phyloP scores from a whole-genome alignment of 2,797 vertebrate genomes.

The Trematomus bernacchii region DNA sequence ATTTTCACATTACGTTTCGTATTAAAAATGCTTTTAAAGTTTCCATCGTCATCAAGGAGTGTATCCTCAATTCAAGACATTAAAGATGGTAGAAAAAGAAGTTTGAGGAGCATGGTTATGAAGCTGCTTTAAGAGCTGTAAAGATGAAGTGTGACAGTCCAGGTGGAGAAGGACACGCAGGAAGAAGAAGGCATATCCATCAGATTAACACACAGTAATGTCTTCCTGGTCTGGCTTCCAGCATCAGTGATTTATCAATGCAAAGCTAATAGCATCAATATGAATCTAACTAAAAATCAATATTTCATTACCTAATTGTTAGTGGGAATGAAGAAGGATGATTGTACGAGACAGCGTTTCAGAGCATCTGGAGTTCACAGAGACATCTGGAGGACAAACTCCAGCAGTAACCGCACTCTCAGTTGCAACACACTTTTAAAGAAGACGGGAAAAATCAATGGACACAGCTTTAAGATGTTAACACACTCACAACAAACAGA shows the following conservation, averaged over 20 bases:
- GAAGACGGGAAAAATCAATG: slow-evolving; percentile 44
- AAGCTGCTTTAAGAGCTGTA: slow-evolving; percentile 55
- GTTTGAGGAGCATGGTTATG: slow-evolving; percentile 51
- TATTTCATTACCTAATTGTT: slow-evolving; percentile 99
- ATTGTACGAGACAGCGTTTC: slow-evolving; percentile 90
- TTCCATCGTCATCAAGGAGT: slow-evolving; percentile 17
- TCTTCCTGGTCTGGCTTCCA: slow-evolving; percentile 76
- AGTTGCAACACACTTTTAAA: slow-evolving; percentile 48
- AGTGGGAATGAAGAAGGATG: slow-evolving; percentile 99
- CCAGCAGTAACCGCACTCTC: slow-evolving; percentile 45
- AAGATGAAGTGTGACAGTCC: slow-evolving; percentile 54
- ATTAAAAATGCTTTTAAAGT: slow-evolving; percentile 6
- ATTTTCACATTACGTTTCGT: background rate
- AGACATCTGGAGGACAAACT: slow-evolving; percentile 95
- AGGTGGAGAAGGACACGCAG: slow-evolving; percentile 65
- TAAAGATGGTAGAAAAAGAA: slow-evolving; percentile 12
- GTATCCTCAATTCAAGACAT: slow-evolving; percentile 11
- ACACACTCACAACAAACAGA: slow-evolving; percentile 63
- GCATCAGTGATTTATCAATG: slow-evolving; percentile 99
- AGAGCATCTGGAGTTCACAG: slow-evolving; percentile 99
- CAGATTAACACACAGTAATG: slow-evolving; percentile 95
- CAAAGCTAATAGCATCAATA: slow-evolving; percentile 99
- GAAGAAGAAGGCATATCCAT: slow-evolving; percentile 93
- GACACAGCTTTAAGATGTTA: slow-evolving; percentile 25
- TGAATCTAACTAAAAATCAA: slow-evolving; percentile 99